Base-by-base conservation (phyloP, 1,140 invertebrate species). In the Neoseiulus cucumeris region DNA sequence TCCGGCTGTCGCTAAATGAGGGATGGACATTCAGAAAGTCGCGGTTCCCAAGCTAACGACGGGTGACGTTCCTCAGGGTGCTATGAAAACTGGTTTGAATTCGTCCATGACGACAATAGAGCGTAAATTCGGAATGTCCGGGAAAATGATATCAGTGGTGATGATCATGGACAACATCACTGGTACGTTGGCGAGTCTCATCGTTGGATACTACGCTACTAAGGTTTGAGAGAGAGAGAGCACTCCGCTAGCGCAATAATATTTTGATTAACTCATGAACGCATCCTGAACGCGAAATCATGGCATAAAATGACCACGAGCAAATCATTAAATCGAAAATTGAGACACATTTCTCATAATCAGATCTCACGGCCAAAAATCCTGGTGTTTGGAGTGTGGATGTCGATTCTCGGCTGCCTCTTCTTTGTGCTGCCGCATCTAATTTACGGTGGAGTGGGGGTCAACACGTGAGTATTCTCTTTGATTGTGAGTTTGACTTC, bases 151-250 rank as follows among this genome's bases (percentile, higher is more conserved):
- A 17, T 59, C 51, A 59, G 33, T 25, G 25, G 51, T 59, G 17
- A 29, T 59, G 22, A 59, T 59, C 33, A 59, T 59, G 51, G 51
- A 59, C 51, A 59, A 59, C 22, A 59, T 59, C 22, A 59, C 51
- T 59, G 51, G 51, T 17, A 59, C 51, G 1, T 17, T 59, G 25
- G 51, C 51, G 25, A 59, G 51, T 25, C 22, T 59, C 4, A 33
- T 59, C 33, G 33, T 59, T 12, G 51, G 51, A 17, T 59, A 59
- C 22, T 59, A 59, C 9, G 51, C 51, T 17, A 59, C 51, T 14
- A 59, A 59, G 51, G 51, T 59, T 47, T 47, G 14, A 6, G 4
- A 7, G 45, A 14, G 28, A 14, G 42, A 44, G 28, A 4, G 45
- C 28, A n/a, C n/a, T n/a, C n/a, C n/a, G n/a, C n/a, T 9, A 39